These are phyloP conservation scores for Melanotaenia pygmaea DNA, from an alignment of 2,797 vertebrate species.

Conservation along the genomic window DNA sequence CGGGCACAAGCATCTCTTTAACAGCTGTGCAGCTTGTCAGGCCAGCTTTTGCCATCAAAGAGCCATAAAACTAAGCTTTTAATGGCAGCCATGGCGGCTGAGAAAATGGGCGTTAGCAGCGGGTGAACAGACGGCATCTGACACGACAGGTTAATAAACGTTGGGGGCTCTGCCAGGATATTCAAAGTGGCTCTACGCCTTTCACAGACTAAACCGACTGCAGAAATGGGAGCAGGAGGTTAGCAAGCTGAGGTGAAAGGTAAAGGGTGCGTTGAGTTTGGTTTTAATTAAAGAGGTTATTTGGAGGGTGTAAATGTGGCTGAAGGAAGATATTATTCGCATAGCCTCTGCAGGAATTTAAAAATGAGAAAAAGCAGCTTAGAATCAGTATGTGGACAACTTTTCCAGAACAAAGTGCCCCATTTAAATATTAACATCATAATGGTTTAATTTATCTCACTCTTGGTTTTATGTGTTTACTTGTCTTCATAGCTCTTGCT, in stretches of 20 bases:
- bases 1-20: constrained; percentile 44
- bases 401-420: no score
- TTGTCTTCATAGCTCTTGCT: no score
- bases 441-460: no score
- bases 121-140: constrained; percentile 69
- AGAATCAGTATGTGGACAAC: no score
- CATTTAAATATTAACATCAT: no score
- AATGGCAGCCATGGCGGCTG: constrained; percentile 48
- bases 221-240: constrained; percentile 24
- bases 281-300: neutral
- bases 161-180: constrained; percentile 57
- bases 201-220: constrained; percentile 13
- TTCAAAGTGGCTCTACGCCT: constrained; percentile 45
- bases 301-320: neutral
- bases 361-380: no score
- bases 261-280: constrained; percentile 3
- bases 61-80: constrained; percentile 60
- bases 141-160: constrained; percentile 72
- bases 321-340: neutral
- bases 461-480: no score
- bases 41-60: constrained; percentile 60
- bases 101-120: constrained; percentile 49
- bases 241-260: constrained; percentile 16
- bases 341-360: no score
- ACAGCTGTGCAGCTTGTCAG: constrained; percentile 57